Evolutionary conservation across 1,140 invertebrate species (phyloP), one percentile per base, ranked within the genome.

Genomic region (Diprion similis): DNA sequence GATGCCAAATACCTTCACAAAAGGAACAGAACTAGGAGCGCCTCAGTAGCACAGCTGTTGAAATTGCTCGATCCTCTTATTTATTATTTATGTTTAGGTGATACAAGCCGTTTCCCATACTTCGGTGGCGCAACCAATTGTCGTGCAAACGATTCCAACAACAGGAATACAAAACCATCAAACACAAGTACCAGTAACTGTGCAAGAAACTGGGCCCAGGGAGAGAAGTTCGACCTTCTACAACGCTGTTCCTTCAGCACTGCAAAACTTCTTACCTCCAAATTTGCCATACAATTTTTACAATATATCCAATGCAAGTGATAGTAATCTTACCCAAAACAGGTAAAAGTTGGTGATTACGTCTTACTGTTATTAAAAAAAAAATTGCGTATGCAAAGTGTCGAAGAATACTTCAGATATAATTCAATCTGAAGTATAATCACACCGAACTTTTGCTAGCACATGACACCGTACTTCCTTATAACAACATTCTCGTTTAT

Each of bases 231-330:
- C 83, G 2, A 81, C 83, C 37, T 88, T 85, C 72, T 87, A 87
- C 46, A 87, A 85, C 71, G 73, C 83, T 15, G 81, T 87, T 47
- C 74, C 83, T 37, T 67, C 80, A 1, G 73, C 81, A 1, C 68
- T 87, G 9, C 83, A 85, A 71, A 87, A 80, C 66, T 86, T 87
- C 73, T 73, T 87, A 70, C 83, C 85, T 67, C 68, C 84, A 0
- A 87, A 85, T 79, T 79, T 87, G 74, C 81, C 86, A 66, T 88
- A 87, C 69, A 87, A 87, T 72, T 87, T 88, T 81, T 88, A 87
- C 72, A 87, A 81, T 76, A 83, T 88, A 69, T 79, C 86, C 8
- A 88, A 80, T 66, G 82, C 85, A 51, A 76, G 78, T n/a, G 86
- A 86, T 72, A 79, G 73, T 51, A 81, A 87, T 76, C 78, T 84